phyloP scores from a whole-genome alignment of 92 coral and sea anemone genomes.

The Plumapathes pennacea region DNA sequence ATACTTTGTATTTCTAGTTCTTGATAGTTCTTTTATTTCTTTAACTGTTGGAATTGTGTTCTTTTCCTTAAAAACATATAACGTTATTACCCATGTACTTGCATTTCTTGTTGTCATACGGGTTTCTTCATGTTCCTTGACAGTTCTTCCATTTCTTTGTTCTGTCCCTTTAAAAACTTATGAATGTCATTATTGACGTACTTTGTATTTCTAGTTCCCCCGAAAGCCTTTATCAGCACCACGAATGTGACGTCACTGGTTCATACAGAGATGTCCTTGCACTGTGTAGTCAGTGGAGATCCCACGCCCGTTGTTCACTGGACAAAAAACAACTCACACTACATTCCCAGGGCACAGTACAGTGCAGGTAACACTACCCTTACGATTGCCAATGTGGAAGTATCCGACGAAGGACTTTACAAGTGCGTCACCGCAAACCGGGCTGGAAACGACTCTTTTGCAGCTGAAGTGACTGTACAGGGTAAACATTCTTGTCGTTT shows the following conservation, averaged over 20 bases:
- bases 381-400: slow-evolving; percentile 2
- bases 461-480: slow-evolving; percentile 26
- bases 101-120: no score
- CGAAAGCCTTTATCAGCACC: slow-evolving; percentile 16
- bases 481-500: no score
- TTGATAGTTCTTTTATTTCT: slow-evolving; percentile 17
- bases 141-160: no score
- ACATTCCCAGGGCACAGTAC: slow-evolving; percentile 11
- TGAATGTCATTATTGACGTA: not conserved
- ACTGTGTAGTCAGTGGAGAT: slow-evolving; percentile 30
- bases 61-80: no score
- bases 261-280: slow-evolving; percentile 15
- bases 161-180: not conserved
- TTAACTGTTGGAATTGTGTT: no score
- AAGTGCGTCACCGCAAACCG: slow-evolving; percentile 21
- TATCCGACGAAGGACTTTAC: slow-evolving; percentile 27
- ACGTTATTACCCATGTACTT: no score
- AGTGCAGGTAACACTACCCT: slow-evolving; percentile 12
- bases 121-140: no score
- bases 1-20: slow-evolving; percentile 10
- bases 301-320: slow-evolving; percentile 34
- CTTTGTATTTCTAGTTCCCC: slow-evolving; percentile 20
- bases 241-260: not conserved
- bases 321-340: slow-evolving; percentile 27
- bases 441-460: slow-evolving; percentile 43